A percentile compares a stretch with the other conserved stretches of the same genome.
These are phyloP conservation scores for Julus scanicus DNA, from an alignment of 2,888 invertebrate genomes.

Conservation along the genomic window DNA sequence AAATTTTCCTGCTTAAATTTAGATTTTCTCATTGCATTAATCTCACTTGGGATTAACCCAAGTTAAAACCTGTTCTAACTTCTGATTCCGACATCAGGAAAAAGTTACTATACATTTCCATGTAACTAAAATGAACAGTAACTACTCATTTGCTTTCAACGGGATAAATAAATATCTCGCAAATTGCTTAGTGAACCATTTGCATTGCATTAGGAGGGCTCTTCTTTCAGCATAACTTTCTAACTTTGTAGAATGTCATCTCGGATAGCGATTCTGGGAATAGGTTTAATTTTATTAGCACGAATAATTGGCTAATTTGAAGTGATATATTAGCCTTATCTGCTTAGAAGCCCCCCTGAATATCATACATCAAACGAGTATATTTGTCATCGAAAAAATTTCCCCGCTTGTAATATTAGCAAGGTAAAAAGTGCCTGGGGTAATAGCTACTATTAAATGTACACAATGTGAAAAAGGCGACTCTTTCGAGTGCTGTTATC, in stretches of 20 bases:
- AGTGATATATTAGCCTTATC: constrained; percentile 13
- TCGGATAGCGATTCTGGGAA: background rate
- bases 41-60: no score
- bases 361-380: background rate
- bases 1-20: no score
- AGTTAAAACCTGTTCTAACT: no score
- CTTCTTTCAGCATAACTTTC: background rate
- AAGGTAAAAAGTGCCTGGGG: constrained; percentile 39
- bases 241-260: background rate
- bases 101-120: no score
- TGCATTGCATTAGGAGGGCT: background rate
- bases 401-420: constrained; percentile 14
- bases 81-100: no score
- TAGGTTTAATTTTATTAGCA: constrained; percentile 23
- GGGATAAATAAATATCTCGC: background rate
- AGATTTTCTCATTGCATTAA: no score
- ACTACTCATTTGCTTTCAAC: no score
- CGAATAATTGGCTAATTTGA: constrained; percentile 32
- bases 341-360: constrained; percentile 18
- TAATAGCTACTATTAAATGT: constrained; percentile 8
- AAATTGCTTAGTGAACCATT: background rate
- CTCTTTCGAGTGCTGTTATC: constrained; percentile 38
- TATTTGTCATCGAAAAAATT: constrained; percentile 18
- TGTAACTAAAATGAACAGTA: no score
- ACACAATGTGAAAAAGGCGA: constrained; percentile 38